A percentile compares a stretch with the other conserved stretches of the same genome.
These are phyloP conservation scores for Diorhabda elongata DNA, from an alignment of 1,140 invertebrate species.

Conservation along the genomic window DNA sequence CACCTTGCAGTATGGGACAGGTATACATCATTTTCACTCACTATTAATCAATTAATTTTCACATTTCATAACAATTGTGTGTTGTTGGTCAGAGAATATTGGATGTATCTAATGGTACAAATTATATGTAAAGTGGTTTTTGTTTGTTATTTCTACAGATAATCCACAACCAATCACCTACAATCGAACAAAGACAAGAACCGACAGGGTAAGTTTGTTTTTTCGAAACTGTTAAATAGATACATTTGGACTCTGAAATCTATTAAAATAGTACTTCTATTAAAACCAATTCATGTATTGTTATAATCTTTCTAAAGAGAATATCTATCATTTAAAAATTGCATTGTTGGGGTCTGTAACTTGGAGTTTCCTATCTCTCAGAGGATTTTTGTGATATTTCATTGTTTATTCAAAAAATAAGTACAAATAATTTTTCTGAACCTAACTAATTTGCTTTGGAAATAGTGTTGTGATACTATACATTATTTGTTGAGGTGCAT, in stretches of 20 bases:
- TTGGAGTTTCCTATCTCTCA: no score
- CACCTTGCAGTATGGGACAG: constrained; percentile 63
- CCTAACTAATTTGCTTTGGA: no score
- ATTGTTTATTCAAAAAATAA: no score
- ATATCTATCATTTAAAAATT: no score
- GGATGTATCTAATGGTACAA: not conserved
- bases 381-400: no score
- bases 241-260: constrained; percentile 6
- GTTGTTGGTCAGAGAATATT: not conserved
- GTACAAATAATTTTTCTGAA: no score
- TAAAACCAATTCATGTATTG: no score
- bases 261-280: constrained; percentile 20
- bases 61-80: constrained; percentile 28
- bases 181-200: constrained; percentile 35
- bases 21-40: constrained; percentile 43
- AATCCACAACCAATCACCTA: constrained; percentile 45
- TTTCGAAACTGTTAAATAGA: not conserved
- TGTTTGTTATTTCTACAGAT: constrained; percentile 34
- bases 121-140: not conserved
- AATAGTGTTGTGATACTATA: no score
- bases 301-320: no score
- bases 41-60: constrained; percentile 26
- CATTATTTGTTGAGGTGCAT: no score
- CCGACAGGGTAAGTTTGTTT: constrained; percentile 31
- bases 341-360: no score